Evolutionary conservation across 2,888 invertebrate genomes (phyloP), one percentile per base, ranked within the genome.

Genomic region (Rotaria sp.): DNA sequence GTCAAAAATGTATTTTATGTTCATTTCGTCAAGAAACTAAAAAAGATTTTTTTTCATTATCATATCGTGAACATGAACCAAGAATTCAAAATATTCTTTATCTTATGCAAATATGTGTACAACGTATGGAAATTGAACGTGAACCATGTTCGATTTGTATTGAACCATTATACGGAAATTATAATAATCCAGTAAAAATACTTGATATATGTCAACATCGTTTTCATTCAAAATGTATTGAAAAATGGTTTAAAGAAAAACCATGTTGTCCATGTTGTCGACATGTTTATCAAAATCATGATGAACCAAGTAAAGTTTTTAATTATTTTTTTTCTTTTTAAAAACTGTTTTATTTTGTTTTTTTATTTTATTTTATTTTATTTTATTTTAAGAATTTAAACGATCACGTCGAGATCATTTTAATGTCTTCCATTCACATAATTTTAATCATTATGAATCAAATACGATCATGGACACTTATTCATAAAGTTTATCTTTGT

Each of bases 11-110:
- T 45, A 80, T 80, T 26, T n/a, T 80, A 45, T 80, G 80, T 45
- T 80, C 80, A 45, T 80, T 45, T 80, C 80, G 80, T 45, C 26
- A 41, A 26, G 26, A 41, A 80, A 80, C 41, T 45, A 45, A 80
- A n/a, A 26, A 80, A 45, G 45, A 80, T 7, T 80, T 80, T 45
- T 80, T 80, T 80, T 26, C 80, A 2, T 45, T 80, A 45, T 45
- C 80, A 26, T 80, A 80, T n/a, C 41, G 80, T 45, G 45, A 80
- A 45, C 80, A 80, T 45, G 80, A 80, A 80, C 80, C 80, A 26
- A 38, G n/a, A 24, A 80, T 80, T 26, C 80, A 80, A 80, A 41
- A 80, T 80, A 80, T 80, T 0, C 45, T 80, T 45, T 80, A 80
- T 80, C 24, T 45, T 11, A 41, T 80, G 45, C 80, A 80, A 80